Conservation (phyloP, 1,140 invertebrate species). For the Lineus longissimus region DNA sequence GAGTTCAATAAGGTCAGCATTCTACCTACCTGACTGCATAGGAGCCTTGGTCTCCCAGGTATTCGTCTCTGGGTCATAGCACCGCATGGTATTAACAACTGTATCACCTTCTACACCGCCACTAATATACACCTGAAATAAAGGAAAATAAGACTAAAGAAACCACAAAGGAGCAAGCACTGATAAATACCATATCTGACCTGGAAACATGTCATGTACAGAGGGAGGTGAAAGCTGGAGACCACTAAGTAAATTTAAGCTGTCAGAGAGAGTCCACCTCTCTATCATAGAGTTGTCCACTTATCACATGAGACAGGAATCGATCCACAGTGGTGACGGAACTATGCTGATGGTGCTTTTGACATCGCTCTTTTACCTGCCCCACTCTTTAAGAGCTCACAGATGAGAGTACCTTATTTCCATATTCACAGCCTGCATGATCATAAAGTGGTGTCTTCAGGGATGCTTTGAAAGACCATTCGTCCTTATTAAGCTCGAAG, state of each 20-base stretch:
- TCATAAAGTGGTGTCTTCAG: slow-evolving; percentile 20
- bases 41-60: slow-evolving; percentile 13
- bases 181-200: neutral
- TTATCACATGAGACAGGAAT: too few relatives aligned
- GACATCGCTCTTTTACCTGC: too few relatives aligned
- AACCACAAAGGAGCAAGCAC: neutral
- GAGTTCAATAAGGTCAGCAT: neutral
- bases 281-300: too few relatives aligned
- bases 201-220: too few relatives aligned
- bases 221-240: too few relatives aligned
- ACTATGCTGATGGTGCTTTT: too few relatives aligned
- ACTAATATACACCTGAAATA: slow-evolving; percentile 27
- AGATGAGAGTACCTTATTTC: slow-evolving; percentile 21
- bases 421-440: slow-evolving; percentile 25
- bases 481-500: slow-evolving; percentile 20
- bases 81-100: slow-evolving; percentile 22
- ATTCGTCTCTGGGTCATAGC: slow-evolving; percentile 23
- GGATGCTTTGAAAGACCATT: slow-evolving; percentile 23
- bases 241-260: too few relatives aligned
- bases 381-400: too few relatives aligned
- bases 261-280: too few relatives aligned
- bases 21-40: neutral
- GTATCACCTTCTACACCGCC: slow-evolving; percentile 18
- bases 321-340: too few relatives aligned
- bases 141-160: neutral